Evolutionary conservation across 2,888 invertebrate species (phyloP), one percentile per base, ranked within the genome.

Genomic region (Hemicrepidius hirtus): DNA sequence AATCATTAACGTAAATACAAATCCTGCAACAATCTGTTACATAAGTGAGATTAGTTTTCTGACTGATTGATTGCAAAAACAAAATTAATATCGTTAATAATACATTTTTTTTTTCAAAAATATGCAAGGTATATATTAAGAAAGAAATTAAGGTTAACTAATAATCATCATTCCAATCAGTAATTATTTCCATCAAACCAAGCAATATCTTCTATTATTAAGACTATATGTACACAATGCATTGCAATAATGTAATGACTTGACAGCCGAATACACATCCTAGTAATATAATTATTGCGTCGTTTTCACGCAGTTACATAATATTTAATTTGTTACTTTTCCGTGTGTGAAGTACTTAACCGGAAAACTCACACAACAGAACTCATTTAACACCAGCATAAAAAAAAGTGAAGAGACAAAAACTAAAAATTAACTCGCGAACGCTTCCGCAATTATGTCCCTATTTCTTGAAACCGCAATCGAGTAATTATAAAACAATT

Each of bases 291-390:
- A 60, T 60, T 60, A 60, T 9, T 5, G 60, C 13, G 41, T 60
- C 41, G 60, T 60, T 44, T 60, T 60, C 44, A 44, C n/a, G 41
- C 16, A 0, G 28, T 60, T 60, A 28, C 41, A 16, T 60, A 60
- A 60, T 37, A n/a, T 18, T 37, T 18, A 57, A 57, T 57, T 13
- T 57, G 57, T 60, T 24, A 12, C 44, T 41, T 4, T 20, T 57
- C 57, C 28, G 57, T 60, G 60, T 60, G 60, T 60, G 60, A 60
- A 60, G 28, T 10, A 44, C 13, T 6, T 24, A 44, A 44, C 60
- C 21, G 60, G 60, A 60, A 60, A 60, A 60, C 40, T 60, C 60
- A 60, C 60, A 41, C 60, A 37, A 60, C 60, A 28, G 41, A 44
- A 44, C 60, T 57, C 57, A 57, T 57, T 60, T 60, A 60, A 41